Percentiles rank a stretch among this genome's conserved stretches.
Evolutionary conservation across 1,140 invertebrate genomes (phyloP).

Genomic region (Pararge aegeria): DNA sequence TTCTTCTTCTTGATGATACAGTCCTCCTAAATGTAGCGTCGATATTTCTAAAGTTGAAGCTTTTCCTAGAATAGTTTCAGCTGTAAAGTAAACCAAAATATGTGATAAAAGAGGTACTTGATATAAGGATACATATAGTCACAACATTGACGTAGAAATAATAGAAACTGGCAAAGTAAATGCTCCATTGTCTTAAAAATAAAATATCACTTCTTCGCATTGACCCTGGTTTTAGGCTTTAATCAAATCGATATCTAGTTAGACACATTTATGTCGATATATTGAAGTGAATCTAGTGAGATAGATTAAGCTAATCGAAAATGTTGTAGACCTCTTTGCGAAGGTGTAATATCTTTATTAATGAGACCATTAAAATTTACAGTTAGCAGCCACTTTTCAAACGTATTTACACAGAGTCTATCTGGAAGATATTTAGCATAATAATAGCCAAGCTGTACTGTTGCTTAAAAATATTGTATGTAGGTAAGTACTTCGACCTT

Average conservation of each 20-base stretch:
- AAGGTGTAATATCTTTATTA: neutral
- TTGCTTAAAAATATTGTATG: constrained; percentile 7
- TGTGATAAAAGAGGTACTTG: constrained; percentile 32
- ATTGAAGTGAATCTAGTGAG: neutral
- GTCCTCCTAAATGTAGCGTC: constrained; percentile 88
- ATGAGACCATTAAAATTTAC: constrained; percentile 11
- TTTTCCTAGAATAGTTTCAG: constrained; percentile 88
- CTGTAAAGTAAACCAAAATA: constrained; percentile 77
- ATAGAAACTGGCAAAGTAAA: constrained; percentile 57
- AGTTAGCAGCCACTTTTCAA: constrained; percentile 19
- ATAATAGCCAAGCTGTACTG: constrained; percentile 24
- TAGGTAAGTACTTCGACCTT: constrained; percentile 3
- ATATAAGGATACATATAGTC: constrained; percentile 34
- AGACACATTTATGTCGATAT: too few relatives aligned
- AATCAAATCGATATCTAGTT: too few relatives aligned
- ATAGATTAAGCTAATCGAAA: neutral
- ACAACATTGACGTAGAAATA: constrained; percentile 71
- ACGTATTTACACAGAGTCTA: constrained; percentile 25
- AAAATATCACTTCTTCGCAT: constrained; percentile 2
- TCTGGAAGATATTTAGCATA: constrained; percentile 20
- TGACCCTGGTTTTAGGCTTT: neutral
- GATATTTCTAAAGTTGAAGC: constrained; percentile 88
- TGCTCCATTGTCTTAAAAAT: constrained; percentile 15
- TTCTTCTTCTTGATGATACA: constrained; percentile 88
- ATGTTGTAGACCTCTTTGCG: neutral